phyloP scores from a whole-genome alignment of 2,888 invertebrate species.

The Hydropsyche betteni region DNA sequence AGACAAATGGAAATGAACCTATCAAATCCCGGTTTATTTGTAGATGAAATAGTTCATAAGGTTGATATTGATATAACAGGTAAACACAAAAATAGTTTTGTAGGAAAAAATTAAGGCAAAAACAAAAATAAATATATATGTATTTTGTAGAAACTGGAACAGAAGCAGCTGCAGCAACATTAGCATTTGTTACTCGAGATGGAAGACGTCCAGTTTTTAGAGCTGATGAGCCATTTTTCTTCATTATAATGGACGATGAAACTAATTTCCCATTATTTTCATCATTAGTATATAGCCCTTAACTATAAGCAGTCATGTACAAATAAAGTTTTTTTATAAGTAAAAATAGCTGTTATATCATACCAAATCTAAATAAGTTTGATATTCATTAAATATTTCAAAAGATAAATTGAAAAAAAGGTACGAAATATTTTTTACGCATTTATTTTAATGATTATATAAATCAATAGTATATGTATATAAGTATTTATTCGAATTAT shows the following conservation, averaged over 20 bases:
- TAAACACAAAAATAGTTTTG: conserved; percentile 50
- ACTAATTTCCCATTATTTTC: conserved; percentile 76
- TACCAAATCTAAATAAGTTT: not conserved
- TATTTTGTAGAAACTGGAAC: conserved; percentile 71
- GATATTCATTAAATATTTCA: too few species aligned
- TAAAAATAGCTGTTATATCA: not conserved
- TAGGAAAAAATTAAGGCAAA: not conserved
- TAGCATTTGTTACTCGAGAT: conserved; percentile 66
- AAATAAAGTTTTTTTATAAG: conserved; percentile 51
- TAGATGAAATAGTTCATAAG: conserved; percentile 72
- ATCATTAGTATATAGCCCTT: conserved; percentile 72
- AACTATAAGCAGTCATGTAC: conserved; percentile 53
- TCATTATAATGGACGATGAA: conserved; percentile 75
- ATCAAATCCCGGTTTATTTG: conserved; percentile 69
- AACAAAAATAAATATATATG: conserved; percentile 2
- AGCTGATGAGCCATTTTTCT: conserved; percentile 77
- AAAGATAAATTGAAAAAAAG: not conserved
- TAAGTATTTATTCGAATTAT: too few species aligned
- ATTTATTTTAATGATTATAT: not conserved
- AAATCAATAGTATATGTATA: too few species aligned
- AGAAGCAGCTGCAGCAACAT: conserved; percentile 75
- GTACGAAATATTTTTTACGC: not conserved
- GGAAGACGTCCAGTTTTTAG: conserved; percentile 63
- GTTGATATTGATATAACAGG: conserved; percentile 71
- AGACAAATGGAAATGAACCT: conserved; percentile 36